Evolutionary conservation across 2,888 invertebrate genomes (phyloP).

Genomic region (Troides helena): DNA sequence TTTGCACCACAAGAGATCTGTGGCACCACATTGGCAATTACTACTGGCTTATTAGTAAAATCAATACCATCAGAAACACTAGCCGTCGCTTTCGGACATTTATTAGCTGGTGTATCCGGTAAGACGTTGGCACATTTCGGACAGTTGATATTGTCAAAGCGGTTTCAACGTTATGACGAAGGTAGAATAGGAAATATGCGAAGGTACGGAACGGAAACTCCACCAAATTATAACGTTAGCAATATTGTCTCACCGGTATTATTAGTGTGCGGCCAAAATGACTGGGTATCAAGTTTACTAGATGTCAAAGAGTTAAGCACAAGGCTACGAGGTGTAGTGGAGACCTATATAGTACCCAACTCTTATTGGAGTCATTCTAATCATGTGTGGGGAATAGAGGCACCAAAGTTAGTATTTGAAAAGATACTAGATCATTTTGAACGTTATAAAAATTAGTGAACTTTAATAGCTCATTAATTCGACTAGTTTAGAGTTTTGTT

Average conservation of each 20-base stretch:
- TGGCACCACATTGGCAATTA: conserved; percentile 74
- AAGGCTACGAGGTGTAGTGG: conserved; percentile 79
- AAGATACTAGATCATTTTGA: conserved; percentile 56
- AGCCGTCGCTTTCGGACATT: conserved; percentile 74
- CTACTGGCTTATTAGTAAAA: conserved; percentile 78
- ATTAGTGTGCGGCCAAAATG: conserved; percentile 71
- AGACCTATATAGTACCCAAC: conserved; percentile 80
- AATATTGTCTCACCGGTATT: conserved; percentile 58
- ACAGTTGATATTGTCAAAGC: conserved; percentile 63
- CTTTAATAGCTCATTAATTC: too few relatives aligned
- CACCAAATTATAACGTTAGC: conserved; percentile 64
- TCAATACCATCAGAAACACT: conserved; percentile 77
- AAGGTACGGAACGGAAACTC: conserved; percentile 52
- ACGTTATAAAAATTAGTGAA: conserved; percentile 36
- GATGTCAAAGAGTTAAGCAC: conserved; percentile 77
- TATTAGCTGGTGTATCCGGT: conserved; percentile 76
- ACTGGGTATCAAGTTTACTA: conserved; percentile 81
- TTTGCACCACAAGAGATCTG: conserved; percentile 74
- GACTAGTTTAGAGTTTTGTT: too few relatives aligned
- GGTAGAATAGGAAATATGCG: conserved; percentile 53
- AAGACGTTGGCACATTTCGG: conserved; percentile 74
- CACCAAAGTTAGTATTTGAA: conserved; percentile 49
- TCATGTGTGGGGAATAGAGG: conserved; percentile 57
- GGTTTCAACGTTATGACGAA: conserved; percentile 64
- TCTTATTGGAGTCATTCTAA: conserved; percentile 71